Evolutionary conservation across 2,797 vertebrate species (phyloP), one percentile per base, ranked within the genome.

Genomic region (Fringilla coelebs): DNA sequence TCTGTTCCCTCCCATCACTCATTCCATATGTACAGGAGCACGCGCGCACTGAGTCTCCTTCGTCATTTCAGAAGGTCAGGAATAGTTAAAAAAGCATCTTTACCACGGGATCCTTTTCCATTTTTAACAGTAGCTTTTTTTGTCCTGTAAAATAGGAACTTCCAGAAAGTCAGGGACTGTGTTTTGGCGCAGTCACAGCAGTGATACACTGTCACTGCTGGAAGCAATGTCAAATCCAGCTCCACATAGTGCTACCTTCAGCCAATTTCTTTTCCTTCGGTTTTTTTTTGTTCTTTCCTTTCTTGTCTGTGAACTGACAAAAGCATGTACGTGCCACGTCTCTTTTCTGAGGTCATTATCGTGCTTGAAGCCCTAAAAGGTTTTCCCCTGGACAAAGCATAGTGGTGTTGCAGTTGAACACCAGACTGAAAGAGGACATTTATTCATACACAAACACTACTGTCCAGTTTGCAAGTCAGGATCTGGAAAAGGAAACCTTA

Each of bases 341-440:
- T 85, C 52, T 80, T 85, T 67, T 75, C 78, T 91, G 78, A 89
- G 78, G 65, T 85, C 65, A 57, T 82, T 54, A 73, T 41, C 85
- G 65, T 96, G 40, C 85, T 88, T 7, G 1, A 65, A 83, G 40
- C 63, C 68, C 75, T 62, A 26, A 62, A 89, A 96, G 38, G 26
- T 81, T 88, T 85, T 76, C 82, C 34, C 51, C 25, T 55, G 73
- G 89, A 92, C 84, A 96, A 94, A 92, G 85, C 58, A 10, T n/a
- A 40, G 51, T 57, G 41, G 29, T 94, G 89, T 74, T 83, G 81
- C 78, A 28, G 71, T 82, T 68, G 58, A 82, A 77, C 48, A 6
- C 65, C 54, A 40, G 68, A 6, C 58, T 94, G 58, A 94, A 91
- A 94, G 91, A 68, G 34, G 21, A 81, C 75, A 41, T 92, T 92